Percentiles rank a stretch among this genome's conserved stretches.
Evolutionary conservation across 2,113 vertebrate genomes (phyloP).

Genomic region (Pseudorasbora parva): DNA sequence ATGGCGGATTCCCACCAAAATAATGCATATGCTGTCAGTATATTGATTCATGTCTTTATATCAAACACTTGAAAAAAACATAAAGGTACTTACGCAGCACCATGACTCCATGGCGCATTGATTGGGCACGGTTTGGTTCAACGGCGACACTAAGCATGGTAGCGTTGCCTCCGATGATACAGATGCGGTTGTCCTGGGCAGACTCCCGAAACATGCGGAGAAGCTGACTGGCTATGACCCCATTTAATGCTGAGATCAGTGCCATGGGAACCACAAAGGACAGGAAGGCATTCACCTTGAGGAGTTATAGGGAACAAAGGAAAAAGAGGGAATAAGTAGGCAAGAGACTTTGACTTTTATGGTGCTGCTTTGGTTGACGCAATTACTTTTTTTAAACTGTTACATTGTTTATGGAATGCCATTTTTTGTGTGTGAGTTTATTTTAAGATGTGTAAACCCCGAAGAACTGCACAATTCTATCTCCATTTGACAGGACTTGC

Average conservation of each 20-base stretch:
- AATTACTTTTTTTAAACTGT: background rate
- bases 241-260: slow-evolving; percentile 89
- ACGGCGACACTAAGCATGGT: slow-evolving; percentile 84
- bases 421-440: background rate
- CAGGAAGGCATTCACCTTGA: slow-evolving; percentile 88
- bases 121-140: slow-evolving; percentile 90
- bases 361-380: no score
- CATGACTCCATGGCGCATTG: slow-evolving; percentile 89
- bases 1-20: background rate
- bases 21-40: background rate
- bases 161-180: slow-evolving; percentile 81
- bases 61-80: background rate
- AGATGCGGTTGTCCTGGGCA: slow-evolving; percentile 85
- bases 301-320: slow-evolving; percentile 6
- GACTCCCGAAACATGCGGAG: slow-evolving; percentile 90
- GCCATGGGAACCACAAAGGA: slow-evolving; percentile 94
- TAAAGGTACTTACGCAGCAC: slow-evolving; percentile 85
- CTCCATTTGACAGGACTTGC: background rate
- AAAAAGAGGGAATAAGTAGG: slow-evolving; percentile 4
- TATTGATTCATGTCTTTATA: background rate
- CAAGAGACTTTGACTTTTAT: background rate
- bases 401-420: background rate
- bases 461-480: background rate
- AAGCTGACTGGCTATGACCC: slow-evolving; percentile 93
- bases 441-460: background rate